A percentile compares a stretch with the other conserved stretches of the same genome.
Conservation (phyloP, 1,140 invertebrate genomes). For the Diorhabda sublineata region DNA sequence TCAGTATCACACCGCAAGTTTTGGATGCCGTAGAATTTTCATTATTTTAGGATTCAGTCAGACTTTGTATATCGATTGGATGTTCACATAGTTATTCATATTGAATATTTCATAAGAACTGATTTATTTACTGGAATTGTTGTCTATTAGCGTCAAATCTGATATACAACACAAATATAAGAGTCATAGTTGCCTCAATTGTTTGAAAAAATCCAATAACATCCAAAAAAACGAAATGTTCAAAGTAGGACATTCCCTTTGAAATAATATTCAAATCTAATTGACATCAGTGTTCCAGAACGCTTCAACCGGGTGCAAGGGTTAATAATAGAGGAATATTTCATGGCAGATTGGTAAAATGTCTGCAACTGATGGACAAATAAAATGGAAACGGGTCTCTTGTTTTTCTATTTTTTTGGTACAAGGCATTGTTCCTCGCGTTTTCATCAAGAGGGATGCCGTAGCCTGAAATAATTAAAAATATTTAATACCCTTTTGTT, state of each 20-base stretch:
- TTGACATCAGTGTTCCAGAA: background rate
- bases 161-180: no score
- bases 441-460: background rate
- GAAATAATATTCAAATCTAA: conserved; percentile 1
- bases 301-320: background rate
- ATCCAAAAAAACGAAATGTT: background rate
- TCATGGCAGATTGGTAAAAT: conserved; percentile 1
- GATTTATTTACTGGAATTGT: no score
- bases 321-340: background rate
- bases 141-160: no score
- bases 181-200: no score
- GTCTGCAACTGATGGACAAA: conserved; percentile 1
- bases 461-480: background rate
- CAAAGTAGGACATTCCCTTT: background rate
- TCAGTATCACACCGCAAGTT: no score
- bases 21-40: no score
- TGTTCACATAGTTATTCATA: no score
- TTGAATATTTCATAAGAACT: no score
- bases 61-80: no score
- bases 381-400: background rate
- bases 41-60: no score
- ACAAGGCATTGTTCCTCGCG: background rate
- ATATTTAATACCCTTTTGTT: background rate
- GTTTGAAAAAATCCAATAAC: background rate
- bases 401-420: background rate